Evolutionary conservation across 64 coral and sea anemone genomes (phyloP).

Genomic region (Pocillopora verrucosa): DNA sequence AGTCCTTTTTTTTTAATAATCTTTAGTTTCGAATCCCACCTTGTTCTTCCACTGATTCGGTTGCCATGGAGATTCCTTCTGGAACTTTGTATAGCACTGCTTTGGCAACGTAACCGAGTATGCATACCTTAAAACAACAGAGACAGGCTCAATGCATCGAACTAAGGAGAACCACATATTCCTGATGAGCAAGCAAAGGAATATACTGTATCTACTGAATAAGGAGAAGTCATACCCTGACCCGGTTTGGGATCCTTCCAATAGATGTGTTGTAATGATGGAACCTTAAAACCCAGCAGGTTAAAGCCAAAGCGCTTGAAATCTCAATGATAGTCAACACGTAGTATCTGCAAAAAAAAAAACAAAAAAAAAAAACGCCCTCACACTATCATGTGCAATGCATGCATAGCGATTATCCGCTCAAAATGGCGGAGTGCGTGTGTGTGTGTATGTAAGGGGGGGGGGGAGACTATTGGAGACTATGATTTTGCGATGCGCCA

Average conservation of each 20-base stretch:
- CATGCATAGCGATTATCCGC: too few species aligned
- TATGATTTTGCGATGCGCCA: too few species aligned
- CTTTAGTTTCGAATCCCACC: background rate
- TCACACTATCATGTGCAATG: too few species aligned
- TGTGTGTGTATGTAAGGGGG: too few species aligned
- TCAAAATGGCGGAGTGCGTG: too few species aligned
- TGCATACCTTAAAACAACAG: constrained; percentile 57
- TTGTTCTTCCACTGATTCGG: background rate
- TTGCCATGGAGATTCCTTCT: background rate
- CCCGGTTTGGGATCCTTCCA: constrained; percentile 74
- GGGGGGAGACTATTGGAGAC: too few species aligned
- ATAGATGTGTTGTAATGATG: constrained; percentile 84
- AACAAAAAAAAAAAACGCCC: background rate
- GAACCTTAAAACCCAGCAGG: constrained; percentile 78
- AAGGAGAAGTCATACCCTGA: constrained; percentile 39
- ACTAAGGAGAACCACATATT: background rate
- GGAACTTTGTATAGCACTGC: constrained; percentile 58
- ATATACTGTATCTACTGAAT: background rate
- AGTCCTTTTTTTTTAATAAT: too few species aligned
- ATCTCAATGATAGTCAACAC: constrained; percentile 79
- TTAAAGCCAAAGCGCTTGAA: constrained; percentile 63
- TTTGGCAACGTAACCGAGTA: constrained; percentile 67
- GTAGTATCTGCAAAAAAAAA: constrained; percentile 72
- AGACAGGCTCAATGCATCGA: background rate
- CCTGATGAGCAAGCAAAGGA: background rate